Percentiles rank a stretch among this genome's conserved stretches.
Evolutionary conservation across 2,797 vertebrate genomes (phyloP).

Genomic region (Gorsachius magnificus): DNA sequence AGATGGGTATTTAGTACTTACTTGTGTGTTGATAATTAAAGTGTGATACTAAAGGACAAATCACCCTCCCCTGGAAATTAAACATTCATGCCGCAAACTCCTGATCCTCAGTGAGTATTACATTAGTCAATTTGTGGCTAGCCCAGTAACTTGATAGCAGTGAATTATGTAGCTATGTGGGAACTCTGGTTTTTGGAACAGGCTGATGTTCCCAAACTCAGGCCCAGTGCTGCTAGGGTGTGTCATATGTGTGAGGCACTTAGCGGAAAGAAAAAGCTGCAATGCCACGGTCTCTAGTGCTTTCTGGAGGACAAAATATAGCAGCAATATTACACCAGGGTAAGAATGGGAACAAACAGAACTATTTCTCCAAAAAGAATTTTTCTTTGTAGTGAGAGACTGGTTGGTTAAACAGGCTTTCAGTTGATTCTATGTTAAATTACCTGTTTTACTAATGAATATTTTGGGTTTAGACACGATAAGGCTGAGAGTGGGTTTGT

Average conservation of each 20-base stretch:
- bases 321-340: background rate
- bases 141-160: conserved; percentile 68
- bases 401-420: background rate
- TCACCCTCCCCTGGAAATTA: conserved; percentile 29
- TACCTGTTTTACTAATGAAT: background rate
- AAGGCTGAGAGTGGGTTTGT: background rate
- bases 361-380: background rate
- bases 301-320: conserved; percentile 31
- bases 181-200: conserved; percentile 75
- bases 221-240: conserved; percentile 50
- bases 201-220: conserved; percentile 70
- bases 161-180: conserved; percentile 66
- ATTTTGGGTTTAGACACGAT: background rate
- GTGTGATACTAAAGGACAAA: conserved; percentile 6
- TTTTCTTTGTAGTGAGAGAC: background rate
- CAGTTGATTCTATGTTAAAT: background rate
- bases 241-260: conserved; percentile 39
- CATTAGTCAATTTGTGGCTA: conserved; percentile 64
- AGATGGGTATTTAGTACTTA: background rate
- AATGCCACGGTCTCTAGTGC: background rate
- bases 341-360: conserved; percentile 1
- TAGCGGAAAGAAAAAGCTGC: conserved; percentile 28
- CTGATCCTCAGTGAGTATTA: conserved; percentile 21
- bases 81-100: conserved; percentile 5
- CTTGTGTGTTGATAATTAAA: background rate